A percentile compares a stretch with the other conserved stretches of the same genome.
phyloP scores from a whole-genome alignment of 1,140 invertebrate genomes.

The Reticulitermes speratus region DNA sequence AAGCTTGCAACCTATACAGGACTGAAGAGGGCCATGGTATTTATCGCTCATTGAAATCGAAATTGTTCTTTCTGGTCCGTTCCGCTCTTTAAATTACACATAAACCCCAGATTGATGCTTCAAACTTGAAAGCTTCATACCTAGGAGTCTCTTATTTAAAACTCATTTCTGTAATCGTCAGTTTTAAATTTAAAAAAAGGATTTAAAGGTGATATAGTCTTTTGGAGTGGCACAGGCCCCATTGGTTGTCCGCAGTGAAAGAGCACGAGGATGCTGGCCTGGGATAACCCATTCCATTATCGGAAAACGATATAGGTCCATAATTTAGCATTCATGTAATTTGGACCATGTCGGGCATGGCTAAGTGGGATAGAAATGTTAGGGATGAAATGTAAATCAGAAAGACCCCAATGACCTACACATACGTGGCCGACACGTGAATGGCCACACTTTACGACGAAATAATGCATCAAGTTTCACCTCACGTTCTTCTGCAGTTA shows the following conservation, averaged over 20 bases:
- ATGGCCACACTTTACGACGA: background rate
- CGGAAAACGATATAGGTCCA: conserved; percentile 14
- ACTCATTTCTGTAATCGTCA: background rate
- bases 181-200: background rate
- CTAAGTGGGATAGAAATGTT: conserved; percentile 12
- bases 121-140: background rate
- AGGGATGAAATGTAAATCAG: background rate
- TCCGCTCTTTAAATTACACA: no score
- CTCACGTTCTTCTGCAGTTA: background rate
- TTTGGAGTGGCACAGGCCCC: background rate
- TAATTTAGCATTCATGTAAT: conserved; percentile 19
- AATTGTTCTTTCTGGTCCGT: no score
- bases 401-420: background rate
- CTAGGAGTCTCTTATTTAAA: background rate
- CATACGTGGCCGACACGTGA: no score
- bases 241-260: background rate
- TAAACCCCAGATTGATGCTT: background rate
- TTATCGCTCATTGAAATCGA: no score
- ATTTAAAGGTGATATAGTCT: background rate
- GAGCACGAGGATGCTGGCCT: background rate
- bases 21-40: no score
- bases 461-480: background rate
- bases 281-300: conserved; percentile 11
- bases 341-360: background rate
- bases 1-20: no score